Base-by-base conservation (phyloP, 2,113 vertebrate genomes). In the Albula glossodonta region DNA sequence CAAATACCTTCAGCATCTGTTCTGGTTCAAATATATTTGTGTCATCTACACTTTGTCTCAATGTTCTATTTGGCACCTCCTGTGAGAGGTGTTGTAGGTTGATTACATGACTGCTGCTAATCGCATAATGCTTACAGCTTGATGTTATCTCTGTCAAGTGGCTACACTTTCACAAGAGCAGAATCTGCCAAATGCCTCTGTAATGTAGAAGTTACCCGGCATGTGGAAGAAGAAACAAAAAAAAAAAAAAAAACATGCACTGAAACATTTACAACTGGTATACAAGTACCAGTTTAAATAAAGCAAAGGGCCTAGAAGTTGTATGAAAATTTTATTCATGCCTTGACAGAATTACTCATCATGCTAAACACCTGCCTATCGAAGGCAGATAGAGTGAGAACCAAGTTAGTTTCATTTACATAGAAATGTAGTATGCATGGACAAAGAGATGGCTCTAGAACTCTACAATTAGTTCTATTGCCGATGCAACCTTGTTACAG, bases 291-390 rank as follows among this genome's bases (percentile, higher is more conserved):
- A 3, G 25, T 22, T 74, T 50, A 3, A 80, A 80, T 8, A 51
- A 50, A 80, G 19, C 15, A 80, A 80, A 80, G 50, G 13, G 50
- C 48, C 63, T 13, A n/a, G 15, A 52, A 74, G 63, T 77, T 51
- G 48, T 85, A 57, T 79, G 84, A 85, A 85, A 79, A 78, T 41
- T 79, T 85, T 85, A 85, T 79, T 85, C 77, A 78, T 85, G 52
- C 84, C 17, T 79, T 51, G 51, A 85, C 51, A 56, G 31, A 79
- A 78, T 57, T 85, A 81, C 50, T 74, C 12, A 3, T 84, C 63
- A 84, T 77, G 83, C 83, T 84, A 49, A 74, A 50, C 70, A 84
- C 49, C 56, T 77, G 66, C 70, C 63, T 17, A 8, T 52, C 53
- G 80, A 74, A 41, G 70, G 63, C 66, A 60, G 57, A 49, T 15